Percentiles rank a stretch among this genome's conserved stretches.
Evolutionary conservation across 2,888 invertebrate species (phyloP).

Genomic region (Ochropacha duplaris): DNA sequence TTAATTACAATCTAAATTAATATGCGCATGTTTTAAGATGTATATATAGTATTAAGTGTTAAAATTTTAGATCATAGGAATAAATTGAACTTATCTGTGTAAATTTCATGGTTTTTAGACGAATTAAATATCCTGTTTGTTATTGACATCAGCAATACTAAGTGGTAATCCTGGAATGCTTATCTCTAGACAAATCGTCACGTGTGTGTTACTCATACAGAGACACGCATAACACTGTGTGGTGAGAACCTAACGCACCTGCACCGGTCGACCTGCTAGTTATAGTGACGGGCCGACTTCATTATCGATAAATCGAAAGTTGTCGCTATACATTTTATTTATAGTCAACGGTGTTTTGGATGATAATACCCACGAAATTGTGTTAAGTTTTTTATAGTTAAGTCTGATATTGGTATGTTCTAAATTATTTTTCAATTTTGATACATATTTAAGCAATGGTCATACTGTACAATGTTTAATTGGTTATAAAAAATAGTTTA

Average conservation of each 20-base stretch:
- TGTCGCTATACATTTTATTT: background rate
- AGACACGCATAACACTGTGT: conserved; percentile 28
- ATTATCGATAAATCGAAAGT: conserved; percentile 14
- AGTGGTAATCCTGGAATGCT: conserved; percentile 57
- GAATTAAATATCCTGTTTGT: background rate
- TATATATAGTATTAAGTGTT: too few relatives aligned
- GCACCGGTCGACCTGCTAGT: conserved; percentile 63
- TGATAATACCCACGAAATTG: conserved; percentile 1
- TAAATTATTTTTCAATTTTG: too few relatives aligned
- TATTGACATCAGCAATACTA: conserved; percentile 15
- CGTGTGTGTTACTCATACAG: conserved; percentile 18
- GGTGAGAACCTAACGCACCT: conserved; percentile 80
- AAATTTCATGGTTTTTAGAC: background rate
- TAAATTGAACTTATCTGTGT: too few relatives aligned
- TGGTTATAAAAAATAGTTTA: too few relatives aligned
- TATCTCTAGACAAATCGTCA: conserved; percentile 65
- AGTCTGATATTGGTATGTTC: background rate
- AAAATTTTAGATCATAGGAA: too few relatives aligned
- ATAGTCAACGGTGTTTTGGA: conserved; percentile 1
- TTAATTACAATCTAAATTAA: background rate
- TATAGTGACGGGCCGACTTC: conserved; percentile 42
- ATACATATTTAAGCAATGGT: too few relatives aligned
- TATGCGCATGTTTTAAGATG: background rate
- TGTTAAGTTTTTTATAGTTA: background rate
- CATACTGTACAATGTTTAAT: too few relatives aligned